Percentiles rank a stretch among this genome's conserved stretches.
phyloP scores from a whole-genome alignment of 2,888 invertebrate genomes.

The Chelonus formosanus region DNA sequence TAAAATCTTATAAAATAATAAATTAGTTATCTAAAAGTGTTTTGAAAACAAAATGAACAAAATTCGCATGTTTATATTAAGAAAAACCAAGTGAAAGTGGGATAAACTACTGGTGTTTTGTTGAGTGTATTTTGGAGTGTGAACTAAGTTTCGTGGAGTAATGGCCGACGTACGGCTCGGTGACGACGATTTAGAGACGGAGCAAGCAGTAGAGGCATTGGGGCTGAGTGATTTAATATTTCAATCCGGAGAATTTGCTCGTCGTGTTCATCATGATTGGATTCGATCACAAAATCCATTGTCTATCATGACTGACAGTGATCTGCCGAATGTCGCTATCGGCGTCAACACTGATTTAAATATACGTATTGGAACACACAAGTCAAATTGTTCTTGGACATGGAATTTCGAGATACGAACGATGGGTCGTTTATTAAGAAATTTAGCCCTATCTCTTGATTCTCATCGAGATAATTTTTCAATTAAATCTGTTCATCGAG shows the following conservation, averaged over 20 bases:
- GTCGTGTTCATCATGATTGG: conserved; percentile 43
- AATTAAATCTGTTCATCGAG: conserved; percentile 46
- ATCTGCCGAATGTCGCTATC: conserved; percentile 35
- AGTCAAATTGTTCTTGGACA: conserved; percentile 38
- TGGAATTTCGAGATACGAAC: conserved; percentile 45
- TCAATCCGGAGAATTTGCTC: conserved; percentile 38
- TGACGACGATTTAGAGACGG: conserved; percentile 25
- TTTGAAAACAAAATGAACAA: neutral
- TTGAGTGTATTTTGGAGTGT: conserved; percentile 12
- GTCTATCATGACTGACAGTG: conserved; percentile 41
- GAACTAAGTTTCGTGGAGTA: conserved; percentile 23
- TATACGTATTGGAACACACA: conserved; percentile 40
- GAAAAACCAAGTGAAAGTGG: neutral
- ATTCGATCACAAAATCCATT: conserved; percentile 43
- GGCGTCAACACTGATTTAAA: conserved; percentile 38
- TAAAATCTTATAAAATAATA: too few species aligned
- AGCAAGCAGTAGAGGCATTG: conserved; percentile 24
- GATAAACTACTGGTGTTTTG: neutral
- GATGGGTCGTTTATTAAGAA: conserved; percentile 47
- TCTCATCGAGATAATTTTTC: conserved; percentile 50
- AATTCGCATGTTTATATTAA: neutral
- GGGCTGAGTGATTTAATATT: conserved; percentile 17
- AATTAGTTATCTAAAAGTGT: too few species aligned
- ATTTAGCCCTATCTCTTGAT: conserved; percentile 49
- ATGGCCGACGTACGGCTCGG: conserved; percentile 35